Conservation (phyloP, 2,113 vertebrate genomes). For the Cephalopterus ornatus region DNA sequence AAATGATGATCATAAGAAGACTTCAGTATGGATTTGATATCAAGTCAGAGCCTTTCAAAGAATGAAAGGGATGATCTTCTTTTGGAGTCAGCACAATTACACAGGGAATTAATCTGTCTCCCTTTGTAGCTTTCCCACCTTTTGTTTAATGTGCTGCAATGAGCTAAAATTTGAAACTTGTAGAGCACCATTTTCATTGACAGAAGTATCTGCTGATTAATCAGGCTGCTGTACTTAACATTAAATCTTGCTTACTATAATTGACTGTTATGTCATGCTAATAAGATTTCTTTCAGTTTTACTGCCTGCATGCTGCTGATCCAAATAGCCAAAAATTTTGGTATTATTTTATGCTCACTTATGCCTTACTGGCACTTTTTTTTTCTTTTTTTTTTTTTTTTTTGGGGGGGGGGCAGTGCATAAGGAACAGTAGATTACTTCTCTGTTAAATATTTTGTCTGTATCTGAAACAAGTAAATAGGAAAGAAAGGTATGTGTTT, state of each 20-base stretch:
- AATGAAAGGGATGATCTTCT: neutral
- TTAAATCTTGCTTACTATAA: slow-evolving; percentile 24
- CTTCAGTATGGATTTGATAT: neutral
- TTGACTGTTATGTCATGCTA: slow-evolving; percentile 6
- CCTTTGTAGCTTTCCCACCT: neutral
- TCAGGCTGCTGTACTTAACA: neutral
- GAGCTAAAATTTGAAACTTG: slow-evolving; percentile 6
- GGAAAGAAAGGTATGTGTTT: neutral
- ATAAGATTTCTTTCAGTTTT: slow-evolving; percentile 27
- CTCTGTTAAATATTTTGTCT: neutral
- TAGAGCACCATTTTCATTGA: neutral
- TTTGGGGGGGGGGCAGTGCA: fast-evolving
- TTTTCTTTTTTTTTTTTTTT: neutral
- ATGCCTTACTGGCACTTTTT: neutral
- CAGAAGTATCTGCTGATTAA: neutral
- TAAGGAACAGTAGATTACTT: neutral
- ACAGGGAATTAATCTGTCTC: neutral
- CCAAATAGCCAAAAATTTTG: neutral
- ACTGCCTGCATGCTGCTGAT: neutral
- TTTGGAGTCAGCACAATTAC: neutral
- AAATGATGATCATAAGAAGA: neutral
- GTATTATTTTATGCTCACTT: neutral
- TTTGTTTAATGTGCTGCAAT: neutral
- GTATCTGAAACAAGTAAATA: neutral
- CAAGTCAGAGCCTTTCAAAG: neutral